Evolutionary conservation across 2,113 vertebrate genomes (phyloP).

Genomic region (Halichoeres trimaculatus): DNA sequence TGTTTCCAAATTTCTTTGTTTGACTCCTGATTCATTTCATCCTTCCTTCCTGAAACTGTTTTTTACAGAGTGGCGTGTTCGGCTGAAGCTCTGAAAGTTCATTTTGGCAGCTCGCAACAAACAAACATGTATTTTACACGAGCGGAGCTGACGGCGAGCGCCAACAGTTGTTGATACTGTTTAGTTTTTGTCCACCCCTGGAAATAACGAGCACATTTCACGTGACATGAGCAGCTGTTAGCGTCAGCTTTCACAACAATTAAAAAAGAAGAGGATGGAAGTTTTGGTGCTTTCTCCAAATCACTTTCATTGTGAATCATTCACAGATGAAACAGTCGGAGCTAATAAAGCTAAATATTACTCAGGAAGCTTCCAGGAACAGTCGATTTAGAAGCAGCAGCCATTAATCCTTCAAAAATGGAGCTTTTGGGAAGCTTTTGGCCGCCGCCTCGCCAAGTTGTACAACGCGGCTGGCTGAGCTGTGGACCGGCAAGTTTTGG

Average conservation of each 20-base stretch:
- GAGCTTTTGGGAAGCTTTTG: constrained; percentile 48
- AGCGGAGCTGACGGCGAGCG: constrained; percentile 55
- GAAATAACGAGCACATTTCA: constrained; percentile 51
- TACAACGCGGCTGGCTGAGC: constrained; percentile 56
- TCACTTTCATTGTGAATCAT: constrained; percentile 49
- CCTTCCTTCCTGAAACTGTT: constrained; percentile 22
- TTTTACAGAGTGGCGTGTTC: constrained; percentile 35
- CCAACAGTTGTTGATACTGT: constrained; percentile 42
- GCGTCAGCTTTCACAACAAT: constrained; percentile 28
- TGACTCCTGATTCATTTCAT: constrained; percentile 15
- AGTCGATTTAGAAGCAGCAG: constrained; percentile 45
- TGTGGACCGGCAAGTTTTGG: constrained; percentile 48
- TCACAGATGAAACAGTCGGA: constrained; percentile 21
- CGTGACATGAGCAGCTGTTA: constrained; percentile 41
- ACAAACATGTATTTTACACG: constrained; percentile 36
- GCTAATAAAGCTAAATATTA: constrained; percentile 49
- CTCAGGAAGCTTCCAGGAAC: constrained; percentile 41
- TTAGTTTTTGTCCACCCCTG: constrained; percentile 46
- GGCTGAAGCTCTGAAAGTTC: constrained; percentile 24
- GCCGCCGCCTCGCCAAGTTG: constrained; percentile 52
- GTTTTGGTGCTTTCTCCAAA: constrained; percentile 31
- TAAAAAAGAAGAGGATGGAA: constrained; percentile 29
- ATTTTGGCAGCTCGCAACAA: constrained; percentile 29
- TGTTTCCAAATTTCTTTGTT: background rate
- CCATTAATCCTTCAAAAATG: constrained; percentile 57